Percentiles rank a stretch among this genome's conserved stretches.
Conservation (phyloP, 1,140 invertebrate genomes). For the Coelopa frigida region DNA sequence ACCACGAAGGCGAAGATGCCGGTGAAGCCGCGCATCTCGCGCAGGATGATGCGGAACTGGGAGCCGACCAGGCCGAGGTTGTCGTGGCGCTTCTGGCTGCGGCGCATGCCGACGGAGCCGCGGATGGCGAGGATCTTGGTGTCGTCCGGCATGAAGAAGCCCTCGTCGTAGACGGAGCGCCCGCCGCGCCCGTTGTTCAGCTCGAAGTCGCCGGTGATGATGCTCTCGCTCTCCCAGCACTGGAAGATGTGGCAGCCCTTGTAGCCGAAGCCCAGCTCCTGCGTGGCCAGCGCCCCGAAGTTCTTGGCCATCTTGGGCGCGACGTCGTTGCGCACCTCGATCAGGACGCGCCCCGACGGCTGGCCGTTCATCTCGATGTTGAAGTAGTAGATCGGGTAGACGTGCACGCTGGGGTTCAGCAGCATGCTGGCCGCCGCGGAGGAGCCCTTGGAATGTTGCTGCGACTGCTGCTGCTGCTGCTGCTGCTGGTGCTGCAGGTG, state of each 20-base stretch:
- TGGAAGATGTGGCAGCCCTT: conserved; percentile 74
- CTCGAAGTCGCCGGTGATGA: conserved; percentile 75
- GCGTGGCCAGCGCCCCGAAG: conserved; percentile 71
- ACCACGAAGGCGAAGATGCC: conserved; percentile 77
- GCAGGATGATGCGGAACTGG: conserved; percentile 73
- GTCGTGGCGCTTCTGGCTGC: conserved; percentile 73
- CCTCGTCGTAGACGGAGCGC: conserved; percentile 66
- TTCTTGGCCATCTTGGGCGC: conserved; percentile 89
- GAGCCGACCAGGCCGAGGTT: conserved; percentile 75
- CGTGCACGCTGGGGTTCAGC: conserved; percentile 47
- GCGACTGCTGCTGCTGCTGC: conserved; percentile 8
- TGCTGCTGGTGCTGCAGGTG: conserved; percentile 10
- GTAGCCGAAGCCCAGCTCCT: conserved; percentile 71
- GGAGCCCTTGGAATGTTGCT: conserved; percentile 6
- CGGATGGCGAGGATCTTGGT: conserved; percentile 67
- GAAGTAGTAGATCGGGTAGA: conserved; percentile 67
- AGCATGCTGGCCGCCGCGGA: conserved; percentile 26
- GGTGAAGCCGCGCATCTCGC: conserved; percentile 74
- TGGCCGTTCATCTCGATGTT: conserved; percentile 68
- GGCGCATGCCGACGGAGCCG: conserved; percentile 73
- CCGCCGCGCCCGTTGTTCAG: conserved; percentile 74
- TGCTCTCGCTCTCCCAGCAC: conserved; percentile 73
- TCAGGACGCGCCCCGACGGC: conserved; percentile 65
- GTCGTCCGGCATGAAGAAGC: conserved; percentile 74
- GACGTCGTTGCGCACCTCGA: conserved; percentile 75